Evolutionary conservation across 2,888 invertebrate species (phyloP).

Genomic region (Phytoseiulus persimilis): DNA sequence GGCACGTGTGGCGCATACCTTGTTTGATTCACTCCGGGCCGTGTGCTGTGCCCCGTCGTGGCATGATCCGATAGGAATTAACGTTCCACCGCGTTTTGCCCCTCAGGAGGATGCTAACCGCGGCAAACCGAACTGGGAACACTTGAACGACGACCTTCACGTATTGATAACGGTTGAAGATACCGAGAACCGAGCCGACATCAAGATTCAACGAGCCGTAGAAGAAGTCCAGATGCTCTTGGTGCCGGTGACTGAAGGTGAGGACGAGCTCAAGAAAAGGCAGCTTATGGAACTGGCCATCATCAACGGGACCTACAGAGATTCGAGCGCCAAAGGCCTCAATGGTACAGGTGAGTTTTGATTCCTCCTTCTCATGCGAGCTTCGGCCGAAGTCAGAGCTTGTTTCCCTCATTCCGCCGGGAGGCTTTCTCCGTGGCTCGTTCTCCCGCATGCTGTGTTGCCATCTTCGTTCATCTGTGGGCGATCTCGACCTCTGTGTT

Average conservation of each 20-base stretch:
- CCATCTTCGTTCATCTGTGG: slow-evolving; percentile 34
- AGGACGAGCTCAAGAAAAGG: slow-evolving; percentile 98
- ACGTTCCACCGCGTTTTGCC: slow-evolving; percentile 42
- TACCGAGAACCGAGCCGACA: slow-evolving; percentile 87
- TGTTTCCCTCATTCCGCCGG: not conserved
- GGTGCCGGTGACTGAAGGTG: slow-evolving; percentile 98
- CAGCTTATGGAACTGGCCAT: slow-evolving; percentile 99
- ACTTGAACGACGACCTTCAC: slow-evolving; percentile 94
- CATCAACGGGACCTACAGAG: slow-evolving; percentile 98
- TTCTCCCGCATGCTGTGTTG: slow-evolving; percentile 19
- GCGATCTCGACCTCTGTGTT: too few relatives aligned
- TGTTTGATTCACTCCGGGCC: not conserved
- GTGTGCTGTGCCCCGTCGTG: not conserved
- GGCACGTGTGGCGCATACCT: not conserved
- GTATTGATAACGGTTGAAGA: slow-evolving; percentile 98
- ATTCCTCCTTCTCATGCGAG: slow-evolving; percentile 7
- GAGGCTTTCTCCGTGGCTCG: too few relatives aligned
- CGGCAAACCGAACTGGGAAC: slow-evolving; percentile 99
- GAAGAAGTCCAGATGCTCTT: slow-evolving; percentile 96
- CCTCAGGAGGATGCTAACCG: slow-evolving; percentile 93
- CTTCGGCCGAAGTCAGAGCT: too few relatives aligned
- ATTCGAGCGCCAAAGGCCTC: slow-evolving; percentile 65
- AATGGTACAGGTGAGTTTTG: slow-evolving; percentile 42
- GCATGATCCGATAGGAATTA: not conserved
- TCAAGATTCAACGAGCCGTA: slow-evolving; percentile 88